Conservation (phyloP, 2,797 vertebrate species). For the Myotis vivesi region DNA sequence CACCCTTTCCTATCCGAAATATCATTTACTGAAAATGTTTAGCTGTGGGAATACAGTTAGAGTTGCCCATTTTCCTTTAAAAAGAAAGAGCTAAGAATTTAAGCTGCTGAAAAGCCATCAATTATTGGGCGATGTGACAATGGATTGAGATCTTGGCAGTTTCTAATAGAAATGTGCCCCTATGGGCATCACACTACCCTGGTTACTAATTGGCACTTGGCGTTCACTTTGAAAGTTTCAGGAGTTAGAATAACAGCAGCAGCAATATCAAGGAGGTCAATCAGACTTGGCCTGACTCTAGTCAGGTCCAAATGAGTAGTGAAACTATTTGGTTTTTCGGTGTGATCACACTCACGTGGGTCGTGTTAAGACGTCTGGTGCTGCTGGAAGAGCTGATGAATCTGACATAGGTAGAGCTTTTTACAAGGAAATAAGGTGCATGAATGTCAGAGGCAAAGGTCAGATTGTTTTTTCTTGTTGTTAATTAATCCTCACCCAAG, state of each 20-base stretch:
- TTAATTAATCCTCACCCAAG: too few relatives aligned
- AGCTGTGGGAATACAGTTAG: background rate
- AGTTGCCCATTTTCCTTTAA: constrained; percentile 5
- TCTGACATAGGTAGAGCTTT: background rate
- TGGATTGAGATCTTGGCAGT: background rate
- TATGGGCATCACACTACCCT: background rate
- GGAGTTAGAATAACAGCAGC: background rate
- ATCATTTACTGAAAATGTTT: background rate
- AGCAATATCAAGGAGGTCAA: background rate
- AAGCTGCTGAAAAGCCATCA: constrained; percentile 21
- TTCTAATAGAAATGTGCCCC: constrained; percentile 35
- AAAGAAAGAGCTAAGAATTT: constrained; percentile 1
- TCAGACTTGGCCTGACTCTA: background rate
- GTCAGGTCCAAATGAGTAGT: background rate
- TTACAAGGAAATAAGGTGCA: background rate
- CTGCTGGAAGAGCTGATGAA: background rate
- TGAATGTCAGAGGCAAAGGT: constrained; percentile 36
- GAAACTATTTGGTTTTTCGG: constrained; percentile 37
- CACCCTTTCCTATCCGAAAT: background rate
- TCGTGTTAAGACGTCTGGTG: background rate
- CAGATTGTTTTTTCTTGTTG: background rate
- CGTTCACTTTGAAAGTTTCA: constrained; percentile 39
- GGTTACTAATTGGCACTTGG: constrained; percentile 56
- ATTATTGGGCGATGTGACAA: constrained; percentile 14
- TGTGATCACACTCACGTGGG: constrained; percentile 18